Evolutionary conservation across 2,113 vertebrate genomes (phyloP).

Genomic region (Indicator maculatus): DNA sequence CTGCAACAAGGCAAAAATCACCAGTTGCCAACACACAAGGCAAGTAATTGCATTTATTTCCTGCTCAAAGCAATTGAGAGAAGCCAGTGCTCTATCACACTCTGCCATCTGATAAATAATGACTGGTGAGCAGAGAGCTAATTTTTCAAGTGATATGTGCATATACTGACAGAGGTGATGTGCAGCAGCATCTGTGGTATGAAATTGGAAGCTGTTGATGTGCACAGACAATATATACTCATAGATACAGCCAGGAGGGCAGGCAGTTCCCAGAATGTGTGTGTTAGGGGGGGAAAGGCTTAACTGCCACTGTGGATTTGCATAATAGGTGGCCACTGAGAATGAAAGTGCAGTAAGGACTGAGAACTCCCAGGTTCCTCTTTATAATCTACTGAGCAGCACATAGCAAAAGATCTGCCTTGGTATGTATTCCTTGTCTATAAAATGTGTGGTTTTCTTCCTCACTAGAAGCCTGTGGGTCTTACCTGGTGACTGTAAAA

Average conservation of each 20-base stretch:
- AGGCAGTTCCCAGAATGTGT: neutral
- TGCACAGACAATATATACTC: neutral
- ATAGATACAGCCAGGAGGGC: neutral
- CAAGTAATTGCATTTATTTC: neutral
- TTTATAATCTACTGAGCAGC: neutral
- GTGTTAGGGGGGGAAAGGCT: neutral
- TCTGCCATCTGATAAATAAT: neutral
- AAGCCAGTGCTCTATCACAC: neutral
- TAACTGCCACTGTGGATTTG: neutral
- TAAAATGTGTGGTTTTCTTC: neutral
- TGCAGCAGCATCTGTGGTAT: neutral
- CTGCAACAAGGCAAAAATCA: neutral
- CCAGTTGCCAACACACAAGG: neutral
- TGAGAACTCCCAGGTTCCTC: neutral
- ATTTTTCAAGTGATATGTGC: neutral
- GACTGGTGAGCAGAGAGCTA: neutral
- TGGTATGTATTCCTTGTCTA: neutral
- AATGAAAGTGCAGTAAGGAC: neutral
- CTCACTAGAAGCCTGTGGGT: neutral
- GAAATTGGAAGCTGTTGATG: neutral
- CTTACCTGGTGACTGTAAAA: neutral
- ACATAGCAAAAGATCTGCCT: neutral
- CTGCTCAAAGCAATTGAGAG: neutral
- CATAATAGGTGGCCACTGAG: neutral
- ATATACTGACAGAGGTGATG: neutral